Evolutionary conservation across 2,113 vertebrate genomes (phyloP).

Genomic region (Rallus limicola): DNA sequence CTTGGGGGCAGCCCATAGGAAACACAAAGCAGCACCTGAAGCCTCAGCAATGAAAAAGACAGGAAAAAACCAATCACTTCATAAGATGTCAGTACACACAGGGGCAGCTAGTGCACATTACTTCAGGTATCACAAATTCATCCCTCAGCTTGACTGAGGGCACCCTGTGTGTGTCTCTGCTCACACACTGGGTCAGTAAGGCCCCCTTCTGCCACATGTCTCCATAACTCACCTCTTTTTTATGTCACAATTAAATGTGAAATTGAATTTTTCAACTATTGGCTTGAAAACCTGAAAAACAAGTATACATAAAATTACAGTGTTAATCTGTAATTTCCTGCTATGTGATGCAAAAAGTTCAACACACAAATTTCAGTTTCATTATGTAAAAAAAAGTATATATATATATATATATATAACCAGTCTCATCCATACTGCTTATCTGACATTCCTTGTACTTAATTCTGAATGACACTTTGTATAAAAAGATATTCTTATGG

Average conservation of each 20-base stretch:
- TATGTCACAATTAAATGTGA: conserved; percentile 90
- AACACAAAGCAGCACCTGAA: neutral
- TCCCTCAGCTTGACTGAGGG: neutral
- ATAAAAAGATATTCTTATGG: neutral
- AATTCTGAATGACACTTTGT: neutral
- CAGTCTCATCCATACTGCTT: neutral
- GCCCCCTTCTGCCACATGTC: neutral
- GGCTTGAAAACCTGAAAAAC: conserved; percentile 92
- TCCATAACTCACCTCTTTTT: conserved; percentile 85
- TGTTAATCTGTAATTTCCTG: neutral
- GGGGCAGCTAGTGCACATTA: neutral
- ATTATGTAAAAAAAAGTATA: neutral
- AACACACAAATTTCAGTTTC: neutral
- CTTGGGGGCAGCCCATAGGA: neutral
- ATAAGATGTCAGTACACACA: neutral
- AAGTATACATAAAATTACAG: neutral
- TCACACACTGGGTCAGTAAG: neutral
- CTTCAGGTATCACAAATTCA: neutral
- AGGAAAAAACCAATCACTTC: neutral
- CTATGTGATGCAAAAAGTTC: neutral
- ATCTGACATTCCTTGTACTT: neutral
- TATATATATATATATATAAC: neutral
- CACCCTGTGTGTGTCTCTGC: neutral
- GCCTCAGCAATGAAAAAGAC: neutral
- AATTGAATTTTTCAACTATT: conserved; percentile 88